A percentile compares a stretch with the other conserved stretches of the same genome.
These are phyloP conservation scores for Ammospiza caudacuta DNA, from an alignment of 2,113 vertebrate genomes.

Conservation along the genomic window DNA sequence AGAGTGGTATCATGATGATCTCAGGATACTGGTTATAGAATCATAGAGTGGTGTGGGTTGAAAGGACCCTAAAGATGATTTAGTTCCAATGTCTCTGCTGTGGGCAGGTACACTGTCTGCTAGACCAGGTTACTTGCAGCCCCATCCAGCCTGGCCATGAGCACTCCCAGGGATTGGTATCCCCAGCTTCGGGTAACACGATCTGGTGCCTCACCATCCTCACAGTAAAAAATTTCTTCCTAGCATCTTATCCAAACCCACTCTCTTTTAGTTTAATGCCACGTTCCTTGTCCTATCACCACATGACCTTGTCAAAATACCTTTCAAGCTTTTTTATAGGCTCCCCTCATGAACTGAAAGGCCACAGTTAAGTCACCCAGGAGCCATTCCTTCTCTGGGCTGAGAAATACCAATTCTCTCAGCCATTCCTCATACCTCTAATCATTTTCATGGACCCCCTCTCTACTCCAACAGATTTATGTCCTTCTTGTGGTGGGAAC, in stretches of 20 bases:
- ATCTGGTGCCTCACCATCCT: not conserved
- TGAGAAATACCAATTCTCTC: not conserved
- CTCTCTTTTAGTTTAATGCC: not conserved
- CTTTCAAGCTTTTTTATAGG: not conserved
- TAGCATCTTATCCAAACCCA: not conserved
- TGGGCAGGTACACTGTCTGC: rapidly evolving
- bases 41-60: not conserved
- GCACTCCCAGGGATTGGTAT: not conserved
- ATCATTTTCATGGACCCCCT: not conserved
- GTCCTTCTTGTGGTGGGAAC: not conserved
- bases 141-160: not conserved
- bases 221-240: not conserved
- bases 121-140: not conserved
- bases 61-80: not conserved
- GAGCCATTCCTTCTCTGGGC: not conserved
- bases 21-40: not conserved
- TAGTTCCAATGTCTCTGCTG: not conserved
- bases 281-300: not conserved
- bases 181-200: not conserved
- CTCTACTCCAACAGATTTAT: not conserved
- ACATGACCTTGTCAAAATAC: not conserved
- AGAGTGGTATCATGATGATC: not conserved
- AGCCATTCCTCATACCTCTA: not conserved
- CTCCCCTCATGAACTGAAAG: not conserved
- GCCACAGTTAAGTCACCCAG: rapidly evolving